A percentile compares a stretch with the other conserved stretches of the same genome.
These are phyloP conservation scores for Drosophila antonietae DNA, from an alignment of 2,888 invertebrate genomes.

Conservation along the genomic window DNA sequence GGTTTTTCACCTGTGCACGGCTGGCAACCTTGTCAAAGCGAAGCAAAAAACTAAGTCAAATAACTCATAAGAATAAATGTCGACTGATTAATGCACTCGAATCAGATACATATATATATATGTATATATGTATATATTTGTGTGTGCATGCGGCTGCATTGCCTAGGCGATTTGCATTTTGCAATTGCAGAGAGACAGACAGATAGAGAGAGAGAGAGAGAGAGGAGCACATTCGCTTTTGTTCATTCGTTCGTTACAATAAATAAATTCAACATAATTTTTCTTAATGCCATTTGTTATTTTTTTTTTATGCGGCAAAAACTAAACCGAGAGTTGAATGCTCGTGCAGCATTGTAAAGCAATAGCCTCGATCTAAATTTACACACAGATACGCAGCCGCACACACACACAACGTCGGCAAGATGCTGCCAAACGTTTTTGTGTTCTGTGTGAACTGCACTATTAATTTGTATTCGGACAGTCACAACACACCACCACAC, in stretches of 20 bases:
- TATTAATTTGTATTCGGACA: constrained; percentile 59
- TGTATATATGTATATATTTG: neutral
- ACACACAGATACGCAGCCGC: constrained; percentile 66
- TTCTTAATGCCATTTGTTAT: constrained; percentile 12
- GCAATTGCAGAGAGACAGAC: constrained; percentile 29
- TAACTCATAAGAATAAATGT: constrained; percentile 61
- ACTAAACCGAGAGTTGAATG: constrained; percentile 77
- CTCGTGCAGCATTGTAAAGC: constrained; percentile 84
- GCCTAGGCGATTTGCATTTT: constrained; percentile 62
- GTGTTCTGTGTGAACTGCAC: constrained; percentile 71
- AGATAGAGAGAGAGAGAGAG: neutral
- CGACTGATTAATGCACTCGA: constrained; percentile 43
- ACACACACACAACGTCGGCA: constrained; percentile 39
- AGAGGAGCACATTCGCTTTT: constrained; percentile 19
- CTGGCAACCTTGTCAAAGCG: constrained; percentile 56
- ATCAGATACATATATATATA: neutral
- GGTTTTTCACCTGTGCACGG: constrained; percentile 61
- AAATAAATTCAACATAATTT: constrained; percentile 75
- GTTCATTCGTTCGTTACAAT: constrained; percentile 46
- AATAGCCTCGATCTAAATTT: constrained; percentile 85
- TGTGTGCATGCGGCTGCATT: constrained; percentile 1
- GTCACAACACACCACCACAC: constrained; percentile 26
- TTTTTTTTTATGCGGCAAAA: constrained; percentile 31
- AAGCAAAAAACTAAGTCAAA: constrained; percentile 53
- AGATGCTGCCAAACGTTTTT: constrained; percentile 49